phyloP scores from a whole-genome alignment of 1,140 invertebrate species.

The Coenobita brevimanus region DNA sequence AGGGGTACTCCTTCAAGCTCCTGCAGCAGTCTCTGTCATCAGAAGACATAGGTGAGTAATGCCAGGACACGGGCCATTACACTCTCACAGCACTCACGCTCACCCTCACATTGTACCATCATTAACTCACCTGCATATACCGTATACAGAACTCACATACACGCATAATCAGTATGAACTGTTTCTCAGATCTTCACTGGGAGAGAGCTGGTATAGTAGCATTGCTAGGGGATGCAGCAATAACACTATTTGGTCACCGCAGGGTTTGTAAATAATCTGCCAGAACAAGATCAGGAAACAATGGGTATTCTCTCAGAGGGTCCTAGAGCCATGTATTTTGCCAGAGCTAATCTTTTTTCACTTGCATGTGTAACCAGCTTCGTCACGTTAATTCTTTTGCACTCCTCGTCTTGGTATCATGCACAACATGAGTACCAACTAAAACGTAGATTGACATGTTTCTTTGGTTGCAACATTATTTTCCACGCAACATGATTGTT shows the following conservation, averaged over 20 bases:
- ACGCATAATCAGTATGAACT: too few species aligned
- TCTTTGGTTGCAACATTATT: constrained; percentile 33
- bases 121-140: too few species aligned
- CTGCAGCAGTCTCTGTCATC: constrained; percentile 72
- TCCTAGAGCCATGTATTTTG: constrained; percentile 53
- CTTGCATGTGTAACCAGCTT: constrained; percentile 47
- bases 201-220: too few species aligned
- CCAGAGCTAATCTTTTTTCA: constrained; percentile 8
- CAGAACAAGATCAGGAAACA: background rate
- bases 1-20: constrained; percentile 73
- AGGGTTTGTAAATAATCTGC: background rate
- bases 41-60: constrained; percentile 69
- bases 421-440: constrained; percentile 9
- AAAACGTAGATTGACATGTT: constrained; percentile 14
- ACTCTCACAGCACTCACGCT: background rate
- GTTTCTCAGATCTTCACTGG: too few species aligned
- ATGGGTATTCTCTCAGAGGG: background rate
- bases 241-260: background rate
- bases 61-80: constrained; percentile 26
- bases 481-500: background rate
- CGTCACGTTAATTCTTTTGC: background rate
- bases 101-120: too few species aligned
- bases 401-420: background rate
- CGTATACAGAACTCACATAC: too few species aligned
- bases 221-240: too few species aligned